A percentile compares a stretch with the other conserved stretches of the same genome.
Conservation (phyloP, 2,113 vertebrate species). For the Hemiscyllium ocellatum region DNA sequence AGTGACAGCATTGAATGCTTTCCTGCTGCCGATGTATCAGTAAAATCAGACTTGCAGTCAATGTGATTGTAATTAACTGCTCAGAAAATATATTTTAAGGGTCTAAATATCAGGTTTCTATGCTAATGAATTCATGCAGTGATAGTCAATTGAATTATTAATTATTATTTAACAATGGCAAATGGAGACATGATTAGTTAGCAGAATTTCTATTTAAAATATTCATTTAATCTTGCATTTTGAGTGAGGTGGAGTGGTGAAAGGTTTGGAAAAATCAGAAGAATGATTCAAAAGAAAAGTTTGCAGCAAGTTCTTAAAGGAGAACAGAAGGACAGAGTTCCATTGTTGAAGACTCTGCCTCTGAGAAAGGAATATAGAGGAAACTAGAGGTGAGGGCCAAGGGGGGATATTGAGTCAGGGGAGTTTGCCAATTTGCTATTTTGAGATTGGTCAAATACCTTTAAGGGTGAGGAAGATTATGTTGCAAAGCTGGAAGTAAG, state of each 20-base stretch:
- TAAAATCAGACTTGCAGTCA: background rate
- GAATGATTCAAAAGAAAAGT: background rate
- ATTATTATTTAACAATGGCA: background rate
- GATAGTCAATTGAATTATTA: background rate
- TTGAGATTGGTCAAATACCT: no score
- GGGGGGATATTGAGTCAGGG: no score
- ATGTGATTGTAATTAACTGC: background rate
- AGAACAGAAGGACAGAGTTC: background rate
- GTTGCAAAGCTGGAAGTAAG: no score
- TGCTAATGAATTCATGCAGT: background rate
- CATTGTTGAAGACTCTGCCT: background rate
- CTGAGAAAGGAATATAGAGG: background rate
- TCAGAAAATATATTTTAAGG: background rate
- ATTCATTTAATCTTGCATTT: background rate
- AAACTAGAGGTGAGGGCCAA: background rate
- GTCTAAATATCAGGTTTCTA: background rate
- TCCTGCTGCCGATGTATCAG: background rate
- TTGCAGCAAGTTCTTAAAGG: background rate
- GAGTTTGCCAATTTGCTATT: no score
- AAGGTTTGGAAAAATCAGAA: background rate
- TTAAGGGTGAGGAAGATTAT: no score
- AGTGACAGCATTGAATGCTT: background rate
- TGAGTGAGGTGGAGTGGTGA: background rate
- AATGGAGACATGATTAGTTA: background rate
- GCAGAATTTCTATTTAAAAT: background rate